Evolutionary conservation across 2,888 invertebrate genomes (phyloP), one percentile per base, ranked within the genome.

Genomic region (Aphodius granarius): DNA sequence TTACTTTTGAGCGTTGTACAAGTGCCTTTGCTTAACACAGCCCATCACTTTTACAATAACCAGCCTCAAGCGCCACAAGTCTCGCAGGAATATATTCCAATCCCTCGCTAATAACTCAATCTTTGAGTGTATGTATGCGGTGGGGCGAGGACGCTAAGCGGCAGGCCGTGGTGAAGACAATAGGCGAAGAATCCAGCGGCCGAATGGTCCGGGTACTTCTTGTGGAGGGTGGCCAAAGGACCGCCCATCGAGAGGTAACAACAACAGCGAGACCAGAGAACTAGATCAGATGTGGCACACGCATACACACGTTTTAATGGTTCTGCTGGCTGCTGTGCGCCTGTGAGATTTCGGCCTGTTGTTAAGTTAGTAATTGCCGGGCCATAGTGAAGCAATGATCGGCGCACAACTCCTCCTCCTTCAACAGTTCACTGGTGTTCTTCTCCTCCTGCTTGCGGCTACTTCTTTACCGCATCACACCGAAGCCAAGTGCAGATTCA

Each of bases 401-500:
- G 68, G 22, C 20, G 68, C 68, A 16, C 20, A 68, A 68, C 21
- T 68, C 21, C 68, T 68, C 68, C 21, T 68, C 68, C 9, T 63
- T 16, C 43, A 43, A 43, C 43, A 6, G 43, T 43, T 43, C 9
- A 43, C 43, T 43, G 43, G 9, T 43, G 43, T 3, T 68, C 21
- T 20, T 68, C 20, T 20, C 13, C 66, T 19, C 21, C 68, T n/a
- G 19, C 68, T 20, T 68, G 43, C 43, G 43, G 43, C 43, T 43
- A 43, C 43, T 43, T 43, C 43, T 43, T 43, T 43, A 13, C 43
- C 43, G 43, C 43, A 43, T 13, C 43, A 43, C 83, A 87, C 17
- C 84, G 86, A 78, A 86, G 87, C 80, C 84, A 86, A 79, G 84
- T 81, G 88, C 62, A 87, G 88, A 79, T 84, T 87, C 70, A 87